Evolutionary conservation across 2,888 invertebrate genomes (phyloP), one percentile per base, ranked within the genome.

Genomic region (Lasiommata megera): DNA sequence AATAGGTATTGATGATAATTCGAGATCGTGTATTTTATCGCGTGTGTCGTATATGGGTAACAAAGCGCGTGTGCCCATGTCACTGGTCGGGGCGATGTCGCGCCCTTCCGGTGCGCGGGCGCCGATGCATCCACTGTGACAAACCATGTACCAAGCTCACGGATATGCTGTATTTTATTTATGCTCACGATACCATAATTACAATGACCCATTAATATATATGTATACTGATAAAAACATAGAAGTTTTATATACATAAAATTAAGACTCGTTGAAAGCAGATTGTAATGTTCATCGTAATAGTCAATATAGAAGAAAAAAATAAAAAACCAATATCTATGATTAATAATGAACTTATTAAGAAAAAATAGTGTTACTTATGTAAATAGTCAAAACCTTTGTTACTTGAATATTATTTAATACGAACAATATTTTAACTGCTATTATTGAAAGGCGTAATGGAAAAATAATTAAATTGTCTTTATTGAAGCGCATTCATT

Each of bases 91-190:
- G 82, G 77, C 80, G 75, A 88, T 87, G 86, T 76, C 77, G 86
- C 81, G 88, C 86, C 89, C 80, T 89, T 89, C 89, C 88, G 88
- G 89, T 83, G 83, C 81, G 82, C 80, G 75, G 72, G 84, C 83
- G 81, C 81, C 70, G 68, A 63, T 62, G 63, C 66, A 60, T 54
- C 70, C 74, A 80, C 79, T 88, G 85, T 86, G 84, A 87, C 88
- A 62, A 62, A 65, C 52, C 31, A 67, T 66, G 63, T 75, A 86
- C 84, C 84, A 82, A 85, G 76, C 77, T 82, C 75, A 75, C 76
- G 80, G 84, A 84, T 81, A 79, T 80, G 76, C 69, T 76, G 31
- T 69, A 79, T 75, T 75, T 79, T 78, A 78, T 76, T 68, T 66
- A 65, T 66, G 68, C 71, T 53, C 34, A 68, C 69, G 67, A 61